A percentile compares a stretch with the other conserved stretches of the same genome.
Evolutionary conservation across 1,140 invertebrate species (phyloP).

Genomic region (Stegodyphus dumicola): DNA sequence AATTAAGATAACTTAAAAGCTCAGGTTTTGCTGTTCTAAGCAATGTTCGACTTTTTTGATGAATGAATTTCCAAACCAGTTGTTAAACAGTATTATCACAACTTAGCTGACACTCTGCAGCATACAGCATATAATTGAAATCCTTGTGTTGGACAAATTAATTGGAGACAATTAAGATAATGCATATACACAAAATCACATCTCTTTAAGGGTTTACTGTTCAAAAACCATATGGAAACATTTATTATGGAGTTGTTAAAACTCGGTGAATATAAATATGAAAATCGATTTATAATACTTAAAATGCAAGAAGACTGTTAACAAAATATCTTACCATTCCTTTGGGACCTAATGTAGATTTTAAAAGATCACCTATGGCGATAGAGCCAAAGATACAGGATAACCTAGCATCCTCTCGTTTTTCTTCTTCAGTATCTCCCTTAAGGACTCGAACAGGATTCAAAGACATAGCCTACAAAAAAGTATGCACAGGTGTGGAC

Average conservation of each 20-base stretch:
- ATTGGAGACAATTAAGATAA: too few species aligned
- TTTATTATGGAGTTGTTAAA: not conserved
- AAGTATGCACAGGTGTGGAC: not conserved
- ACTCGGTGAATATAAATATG: not conserved
- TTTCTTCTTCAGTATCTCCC: slow-evolving; percentile 96
- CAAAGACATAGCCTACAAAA: slow-evolving; percentile 72
- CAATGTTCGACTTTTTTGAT: too few species aligned
- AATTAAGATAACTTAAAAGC: too few species aligned
- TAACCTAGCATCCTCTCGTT: slow-evolving; percentile 82
- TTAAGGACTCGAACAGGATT: slow-evolving; percentile 95
- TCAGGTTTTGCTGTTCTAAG: too few species aligned
- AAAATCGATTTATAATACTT: not conserved
- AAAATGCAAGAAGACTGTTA: not conserved
- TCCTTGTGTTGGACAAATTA: too few species aligned
- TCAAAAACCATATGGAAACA: not conserved
- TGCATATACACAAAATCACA: too few species aligned
- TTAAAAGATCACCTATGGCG: slow-evolving; percentile 97
- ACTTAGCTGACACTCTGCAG: too few species aligned
- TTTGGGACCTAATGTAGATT: slow-evolving; percentile 98
- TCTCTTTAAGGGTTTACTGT: not conserved
- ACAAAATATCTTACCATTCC: slow-evolving; percentile 80
- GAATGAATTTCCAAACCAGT: too few species aligned
- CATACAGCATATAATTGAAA: too few species aligned
- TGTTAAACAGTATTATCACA: too few species aligned
- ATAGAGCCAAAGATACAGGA: slow-evolving; percentile 98